Percentiles rank a stretch among this genome's conserved stretches.
Evolutionary conservation across 2,113 vertebrate genomes (phyloP).

Genomic region (Lagopus leucura): DNA sequence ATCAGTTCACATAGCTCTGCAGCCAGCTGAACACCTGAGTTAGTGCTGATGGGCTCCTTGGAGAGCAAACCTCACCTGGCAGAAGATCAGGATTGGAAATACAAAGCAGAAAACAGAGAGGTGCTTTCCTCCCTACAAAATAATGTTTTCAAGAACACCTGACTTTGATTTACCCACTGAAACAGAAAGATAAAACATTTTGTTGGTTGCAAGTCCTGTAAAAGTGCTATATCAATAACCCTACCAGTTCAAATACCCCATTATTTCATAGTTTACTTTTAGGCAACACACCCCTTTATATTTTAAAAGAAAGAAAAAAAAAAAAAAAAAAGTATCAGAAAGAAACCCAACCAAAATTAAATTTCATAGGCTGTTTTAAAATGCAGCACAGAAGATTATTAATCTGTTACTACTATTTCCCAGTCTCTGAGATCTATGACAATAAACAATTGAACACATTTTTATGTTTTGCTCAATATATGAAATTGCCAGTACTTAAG

Average conservation of each 20-base stretch:
- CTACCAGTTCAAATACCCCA: not conserved
- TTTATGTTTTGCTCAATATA: constrained; percentile 31
- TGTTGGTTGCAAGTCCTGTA: not conserved
- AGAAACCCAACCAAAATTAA: not conserved
- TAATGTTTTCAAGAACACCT: not conserved
- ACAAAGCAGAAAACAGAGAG: not conserved
- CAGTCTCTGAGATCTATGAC: not conserved
- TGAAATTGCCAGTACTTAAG: not conserved
- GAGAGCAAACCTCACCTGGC: not conserved
- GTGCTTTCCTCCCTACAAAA: not conserved
- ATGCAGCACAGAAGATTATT: not conserved
- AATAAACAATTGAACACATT: not conserved
- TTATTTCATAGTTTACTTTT: not conserved
- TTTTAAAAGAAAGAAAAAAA: not conserved
- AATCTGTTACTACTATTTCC: not conserved
- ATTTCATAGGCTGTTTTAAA: not conserved
- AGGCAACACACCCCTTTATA: not conserved
- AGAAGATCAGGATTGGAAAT: not conserved
- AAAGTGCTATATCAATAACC: not conserved
- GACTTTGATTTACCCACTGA: not conserved
- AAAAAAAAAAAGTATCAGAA: not conserved
- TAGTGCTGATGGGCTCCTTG: not conserved
- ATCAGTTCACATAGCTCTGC: not conserved
- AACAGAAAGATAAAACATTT: not conserved
- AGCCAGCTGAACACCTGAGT: not conserved